phyloP scores from a whole-genome alignment of 2,888 invertebrate species.

The Salticus scenicus region DNA sequence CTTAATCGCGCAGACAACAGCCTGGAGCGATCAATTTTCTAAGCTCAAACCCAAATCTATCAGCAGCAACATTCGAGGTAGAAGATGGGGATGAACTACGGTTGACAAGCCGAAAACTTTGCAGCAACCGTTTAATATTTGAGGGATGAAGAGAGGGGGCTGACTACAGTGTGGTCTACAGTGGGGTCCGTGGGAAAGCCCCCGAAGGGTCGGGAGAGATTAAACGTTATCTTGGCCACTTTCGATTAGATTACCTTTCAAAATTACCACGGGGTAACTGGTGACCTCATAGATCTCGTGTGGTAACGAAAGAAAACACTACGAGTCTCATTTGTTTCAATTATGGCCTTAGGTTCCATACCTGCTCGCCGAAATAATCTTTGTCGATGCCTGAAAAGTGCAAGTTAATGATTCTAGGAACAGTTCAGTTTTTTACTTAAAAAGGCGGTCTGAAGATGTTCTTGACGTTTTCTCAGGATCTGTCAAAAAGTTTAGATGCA shows the following conservation, averaged over 20 bases:
- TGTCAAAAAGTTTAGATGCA: not conserved
- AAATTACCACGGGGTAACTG: conserved; percentile 34
- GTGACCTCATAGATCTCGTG: conserved; percentile 25
- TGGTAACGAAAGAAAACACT: not conserved
- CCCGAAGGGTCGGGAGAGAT: conserved; percentile 37
- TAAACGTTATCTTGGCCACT: conserved; percentile 38
- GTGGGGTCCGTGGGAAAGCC: conserved; percentile 44
- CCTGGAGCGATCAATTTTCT: conserved; percentile 3
- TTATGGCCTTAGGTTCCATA: conserved; percentile 9
- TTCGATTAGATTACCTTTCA: conserved; percentile 37
- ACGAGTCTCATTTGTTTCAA: not conserved
- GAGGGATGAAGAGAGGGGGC: conserved; percentile 8
- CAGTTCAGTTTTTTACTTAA: not conserved
- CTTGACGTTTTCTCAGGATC: not conserved
- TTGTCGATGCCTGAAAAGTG: not conserved
- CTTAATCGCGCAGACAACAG: conserved; percentile 2
- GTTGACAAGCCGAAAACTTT: not conserved
- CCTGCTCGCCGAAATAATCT: not conserved
- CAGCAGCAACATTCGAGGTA: conserved; percentile 17
- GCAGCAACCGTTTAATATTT: conserved; percentile 13
- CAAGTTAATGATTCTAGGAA: not conserved
- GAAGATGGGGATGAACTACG: conserved; percentile 9
- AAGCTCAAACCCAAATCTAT: not conserved
- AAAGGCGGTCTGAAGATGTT: not conserved
- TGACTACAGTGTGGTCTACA: not conserved